Conservation (phyloP, 2,113 vertebrate genomes). For the Ageneiosus marmoratus region DNA sequence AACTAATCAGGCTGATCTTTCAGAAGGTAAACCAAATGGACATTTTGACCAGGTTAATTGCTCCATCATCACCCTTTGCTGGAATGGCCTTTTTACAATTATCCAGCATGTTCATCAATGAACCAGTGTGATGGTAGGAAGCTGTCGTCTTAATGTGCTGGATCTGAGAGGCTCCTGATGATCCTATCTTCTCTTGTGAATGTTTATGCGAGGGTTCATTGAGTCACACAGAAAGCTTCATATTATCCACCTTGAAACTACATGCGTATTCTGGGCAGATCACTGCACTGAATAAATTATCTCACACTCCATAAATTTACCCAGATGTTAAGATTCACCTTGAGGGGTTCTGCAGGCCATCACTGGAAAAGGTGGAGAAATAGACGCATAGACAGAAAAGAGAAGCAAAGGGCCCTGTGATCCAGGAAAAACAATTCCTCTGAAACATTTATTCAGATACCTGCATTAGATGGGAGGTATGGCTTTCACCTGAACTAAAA, state of each 20-base stretch:
- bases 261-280: conserved; percentile 51
- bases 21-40: conserved; percentile 18
- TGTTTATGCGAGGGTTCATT: conserved; percentile 36
- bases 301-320: conserved; percentile 65
- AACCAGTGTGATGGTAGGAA: conserved; percentile 39
- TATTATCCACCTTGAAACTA: conserved; percentile 23
- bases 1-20: conserved; percentile 18
- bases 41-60: conserved; percentile 26
- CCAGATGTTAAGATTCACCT: conserved; percentile 66
- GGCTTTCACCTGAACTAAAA: background rate
- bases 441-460: background rate
- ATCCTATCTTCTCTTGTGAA: conserved; percentile 39
- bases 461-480: background rate
- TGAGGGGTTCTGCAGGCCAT: conserved; percentile 47
- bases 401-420: background rate
- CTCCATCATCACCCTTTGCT: conserved; percentile 37
- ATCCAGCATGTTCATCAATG: conserved; percentile 54
- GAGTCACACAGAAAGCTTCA: conserved; percentile 16
- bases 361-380: background rate
- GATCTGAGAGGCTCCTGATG: conserved; percentile 50
- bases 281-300: conserved; percentile 58
- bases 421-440: background rate
- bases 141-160: conserved; percentile 44
- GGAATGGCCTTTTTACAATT: conserved; percentile 50
- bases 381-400: background rate